These are phyloP conservation scores for Lasioglossum malachurum DNA, from an alignment of 2,888 invertebrate genomes.

Conservation along the genomic window DNA sequence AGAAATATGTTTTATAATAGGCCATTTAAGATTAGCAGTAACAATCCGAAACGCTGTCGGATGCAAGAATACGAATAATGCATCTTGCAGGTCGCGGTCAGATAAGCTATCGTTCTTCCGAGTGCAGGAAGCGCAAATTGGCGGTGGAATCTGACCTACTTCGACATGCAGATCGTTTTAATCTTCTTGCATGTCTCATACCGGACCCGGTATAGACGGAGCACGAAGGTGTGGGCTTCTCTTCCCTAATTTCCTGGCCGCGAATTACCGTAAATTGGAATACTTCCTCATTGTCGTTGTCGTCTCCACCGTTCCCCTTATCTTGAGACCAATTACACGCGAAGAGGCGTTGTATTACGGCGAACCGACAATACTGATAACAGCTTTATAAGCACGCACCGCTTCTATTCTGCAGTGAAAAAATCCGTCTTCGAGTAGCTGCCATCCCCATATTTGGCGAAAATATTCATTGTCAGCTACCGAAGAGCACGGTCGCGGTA, in stretches of 20 bases:
- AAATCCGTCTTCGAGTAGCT: neutral
- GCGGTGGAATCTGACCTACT: conserved; percentile 64
- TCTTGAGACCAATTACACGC: neutral
- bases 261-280: conserved; percentile 27
- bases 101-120: conserved; percentile 43
- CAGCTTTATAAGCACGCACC: neutral
- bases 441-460: neutral
- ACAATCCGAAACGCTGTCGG: neutral
- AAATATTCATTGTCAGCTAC: too few species aligned
- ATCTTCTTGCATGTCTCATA: conserved; percentile 53
- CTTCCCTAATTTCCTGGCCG: conserved; percentile 37
- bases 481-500: too few species aligned
- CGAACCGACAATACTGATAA: neutral
- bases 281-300: conserved; percentile 41
- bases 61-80: neutral
- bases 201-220: conserved; percentile 26
- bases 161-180: conserved; percentile 35
- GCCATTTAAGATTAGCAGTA: too few species aligned
- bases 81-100: neutral
- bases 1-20: too few species aligned
- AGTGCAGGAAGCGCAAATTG: conserved; percentile 68
- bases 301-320: neutral
- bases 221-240: conserved; percentile 31
- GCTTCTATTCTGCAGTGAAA: neutral
- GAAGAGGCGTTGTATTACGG: neutral